These are phyloP conservation scores for Siniperca obscura DNA, from an alignment of 2,797 vertebrate genomes.

Conservation along the genomic window DNA sequence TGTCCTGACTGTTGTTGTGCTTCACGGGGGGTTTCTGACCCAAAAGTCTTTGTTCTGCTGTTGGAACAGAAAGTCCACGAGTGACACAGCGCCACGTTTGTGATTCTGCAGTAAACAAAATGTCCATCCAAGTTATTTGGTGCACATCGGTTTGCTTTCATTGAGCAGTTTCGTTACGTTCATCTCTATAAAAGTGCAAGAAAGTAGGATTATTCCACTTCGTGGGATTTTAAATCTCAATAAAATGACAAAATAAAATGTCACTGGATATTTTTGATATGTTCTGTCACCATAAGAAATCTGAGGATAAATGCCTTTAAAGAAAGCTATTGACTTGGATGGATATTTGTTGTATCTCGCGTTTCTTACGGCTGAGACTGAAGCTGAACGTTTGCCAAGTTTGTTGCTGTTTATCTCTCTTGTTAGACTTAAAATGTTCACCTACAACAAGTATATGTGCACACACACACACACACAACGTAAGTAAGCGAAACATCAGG, in stretches of 20 bases:
- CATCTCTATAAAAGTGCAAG: neutral
- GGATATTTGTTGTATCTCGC: neutral
- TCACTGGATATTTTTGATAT: neutral
- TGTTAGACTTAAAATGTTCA: neutral
- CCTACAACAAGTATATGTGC: neutral
- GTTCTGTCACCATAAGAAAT: neutral
- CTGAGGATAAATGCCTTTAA: neutral
- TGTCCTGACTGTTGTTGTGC: conserved; percentile 75
- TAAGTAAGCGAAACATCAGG: neutral
- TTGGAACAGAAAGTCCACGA: conserved; percentile 44
- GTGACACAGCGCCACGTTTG: conserved; percentile 20
- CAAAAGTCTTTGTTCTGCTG: conserved; percentile 46
- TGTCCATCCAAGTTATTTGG: neutral
- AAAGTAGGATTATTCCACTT: neutral
- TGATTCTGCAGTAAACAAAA: conserved; percentile 29
- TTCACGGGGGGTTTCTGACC: conserved; percentile 72
- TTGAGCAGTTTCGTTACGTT: neutral
- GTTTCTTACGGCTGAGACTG: neutral
- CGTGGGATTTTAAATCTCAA: neutral
- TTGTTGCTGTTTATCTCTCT: neutral
- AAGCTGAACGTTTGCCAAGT: neutral
- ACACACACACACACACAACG: neutral
- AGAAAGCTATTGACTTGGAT: neutral
- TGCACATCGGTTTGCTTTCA: neutral
- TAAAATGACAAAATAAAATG: neutral